Evolutionary conservation across 2,888 invertebrate genomes (phyloP).

Genomic region (Diarsia brunnea): DNA sequence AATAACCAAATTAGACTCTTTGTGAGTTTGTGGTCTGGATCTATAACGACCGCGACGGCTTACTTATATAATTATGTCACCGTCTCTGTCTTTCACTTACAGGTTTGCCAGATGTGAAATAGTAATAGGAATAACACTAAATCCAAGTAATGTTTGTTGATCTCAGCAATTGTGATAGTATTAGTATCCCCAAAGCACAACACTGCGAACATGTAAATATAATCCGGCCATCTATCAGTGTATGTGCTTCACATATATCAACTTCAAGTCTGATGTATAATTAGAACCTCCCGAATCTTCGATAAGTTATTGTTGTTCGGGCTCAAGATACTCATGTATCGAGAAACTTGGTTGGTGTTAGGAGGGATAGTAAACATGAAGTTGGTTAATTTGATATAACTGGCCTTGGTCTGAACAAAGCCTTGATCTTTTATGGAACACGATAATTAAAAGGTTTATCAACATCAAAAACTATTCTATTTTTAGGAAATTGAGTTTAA

Average conservation of each 20-base stretch:
- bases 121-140: neutral
- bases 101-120: neutral
- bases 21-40: neutral
- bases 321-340: conserved; percentile 34
- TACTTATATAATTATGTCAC: neutral
- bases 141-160: neutral
- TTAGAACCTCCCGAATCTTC: conserved; percentile 49
- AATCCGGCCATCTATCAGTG: conserved; percentile 44
- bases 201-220: conserved; percentile 36
- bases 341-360: conserved; percentile 6
- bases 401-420: neutral
- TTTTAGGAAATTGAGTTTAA: neutral
- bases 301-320: conserved; percentile 52
- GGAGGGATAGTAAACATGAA: conserved; percentile 24
- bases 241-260: conserved; percentile 41
- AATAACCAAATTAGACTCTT: neutral
- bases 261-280: conserved; percentile 51
- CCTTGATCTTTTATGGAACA: neutral
- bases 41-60: neutral
- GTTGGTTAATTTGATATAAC: conserved; percentile 29
- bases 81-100: neutral
- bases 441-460: neutral
- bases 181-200: conserved; percentile 5
- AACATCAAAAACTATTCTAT: neutral
- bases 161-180: neutral